Evolutionary conservation across 2,113 vertebrate genomes (phyloP), one percentile per base, ranked within the genome.

Genomic region (Indicator indicator): DNA sequence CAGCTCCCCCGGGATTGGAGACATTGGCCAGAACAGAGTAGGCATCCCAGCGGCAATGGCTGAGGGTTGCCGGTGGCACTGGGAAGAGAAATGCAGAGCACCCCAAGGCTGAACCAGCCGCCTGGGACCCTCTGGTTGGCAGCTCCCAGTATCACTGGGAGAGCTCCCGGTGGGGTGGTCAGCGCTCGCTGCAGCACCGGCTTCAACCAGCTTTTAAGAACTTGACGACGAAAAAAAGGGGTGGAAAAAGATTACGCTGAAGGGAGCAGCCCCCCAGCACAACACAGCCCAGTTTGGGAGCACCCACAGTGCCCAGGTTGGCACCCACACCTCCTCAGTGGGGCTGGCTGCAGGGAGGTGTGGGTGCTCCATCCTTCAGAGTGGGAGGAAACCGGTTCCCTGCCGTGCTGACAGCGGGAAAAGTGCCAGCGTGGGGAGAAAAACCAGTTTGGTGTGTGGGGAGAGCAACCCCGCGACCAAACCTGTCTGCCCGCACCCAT

Each of bases 371-470:
- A 0, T 75, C 84, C 89, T 50, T 74, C 72, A 5, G 83, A 1
- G 10, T 15, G 2, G 1, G 63, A 55, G 52, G 79, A 70, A 92
- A 94, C 89, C 86, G 59, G 94, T 96, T 96, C 83, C 86, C 72
- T 1, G 1, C 30, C 1, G 6, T 26, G 91, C 93, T 88, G 94
- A 92, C 86, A 21, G 79, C 1, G 1, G 77, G 73, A 64, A 93
- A 93, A 95, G 85, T 0, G 18, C 67, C 4, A 8, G 84, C 16
- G 1, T 5, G 2, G 93, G 93, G 88, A 85, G 94, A 92, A 93
- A 95, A 96, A 96, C 95, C 93, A 95, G 95, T 95, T 83, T 32
- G 83, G 91, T 11, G 1, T 75, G 86, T 88, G 91, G 56, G 56
- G 58, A 90, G n/a, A 70, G 63, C 74, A 44, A 48, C 55, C 78